Evolutionary conservation across 2,113 vertebrate species (phyloP), one percentile per base, ranked within the genome.

Genomic region (Mesoclemmys tuberculata): DNA sequence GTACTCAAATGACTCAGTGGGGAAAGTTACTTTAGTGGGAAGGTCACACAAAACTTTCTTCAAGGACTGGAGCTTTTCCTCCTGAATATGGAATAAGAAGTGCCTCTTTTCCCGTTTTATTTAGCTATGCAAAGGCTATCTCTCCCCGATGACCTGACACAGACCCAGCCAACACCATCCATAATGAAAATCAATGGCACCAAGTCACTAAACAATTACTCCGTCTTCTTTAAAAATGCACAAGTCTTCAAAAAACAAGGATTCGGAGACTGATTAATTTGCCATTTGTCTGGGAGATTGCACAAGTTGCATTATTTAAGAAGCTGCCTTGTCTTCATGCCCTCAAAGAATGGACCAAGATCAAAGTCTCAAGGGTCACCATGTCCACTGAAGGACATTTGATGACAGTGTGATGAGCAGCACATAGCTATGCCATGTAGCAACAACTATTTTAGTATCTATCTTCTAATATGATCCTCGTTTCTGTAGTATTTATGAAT

Each of bases 171-270:
- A 97, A 98, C 97, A 97, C 97, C 97, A 98, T 98, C 98, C 96
- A 98, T 98, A 98, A 99, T 98, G 98, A 98, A 98, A 99, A 99
- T 99, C 98, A 98, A 99, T 99, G 97, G 82, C 96, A 98, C 94
- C 96, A 97, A 98, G 98, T 98, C 98, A 98, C 98, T 98, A 98
- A 99, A 98, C 98, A 98, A 98, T 99, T 98, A 98, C 97, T 98
- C 97, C 88, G 71, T 97, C 98, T 98, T 98, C 97, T 98, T 99
- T 98, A 98, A 98, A 98, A 99, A 98, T 98, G 98, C 96, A 97
- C 94, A 97, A 96, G 98, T 98, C 97, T 98, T 98, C 94, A 98
- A 98, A 98, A 97, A 98, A 93, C 77, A 97, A 95, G 87, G 95
- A 97, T 98, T 98, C 92, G 94, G 96, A 97, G 98, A 98, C 98